phyloP scores from a whole-genome alignment of 2,113 vertebrate species.

The Sigmodon hispidus region DNA sequence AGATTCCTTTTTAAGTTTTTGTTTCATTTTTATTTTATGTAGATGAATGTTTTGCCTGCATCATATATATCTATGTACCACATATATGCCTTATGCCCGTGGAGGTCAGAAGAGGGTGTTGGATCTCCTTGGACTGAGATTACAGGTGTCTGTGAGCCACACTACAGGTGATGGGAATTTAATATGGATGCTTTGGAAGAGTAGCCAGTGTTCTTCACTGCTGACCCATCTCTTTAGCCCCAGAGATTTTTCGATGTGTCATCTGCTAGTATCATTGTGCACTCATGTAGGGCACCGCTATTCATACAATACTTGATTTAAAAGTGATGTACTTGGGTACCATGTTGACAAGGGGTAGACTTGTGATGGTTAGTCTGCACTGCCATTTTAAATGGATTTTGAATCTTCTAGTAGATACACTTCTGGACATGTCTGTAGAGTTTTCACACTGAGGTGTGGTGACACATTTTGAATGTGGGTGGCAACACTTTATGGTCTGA shows the following conservation, averaged over 20 bases:
- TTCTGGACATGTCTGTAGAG: neutral
- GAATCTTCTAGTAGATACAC: neutral
- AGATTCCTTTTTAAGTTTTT: neutral
- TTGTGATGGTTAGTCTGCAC: neutral
- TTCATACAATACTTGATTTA: neutral
- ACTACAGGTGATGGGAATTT: neutral
- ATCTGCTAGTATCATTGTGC: neutral
- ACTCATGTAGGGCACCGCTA: neutral
- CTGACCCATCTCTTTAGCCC: neutral
- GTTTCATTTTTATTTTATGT: neutral
- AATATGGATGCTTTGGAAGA: neutral
- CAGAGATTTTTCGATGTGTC: neutral
- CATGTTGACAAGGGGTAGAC: neutral
- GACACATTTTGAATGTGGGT: neutral
- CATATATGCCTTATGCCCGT: neutral
- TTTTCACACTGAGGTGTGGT: neutral
- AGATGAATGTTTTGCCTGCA: neutral
- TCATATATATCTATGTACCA: neutral
- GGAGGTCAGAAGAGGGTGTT: neutral
- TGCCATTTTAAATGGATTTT: neutral
- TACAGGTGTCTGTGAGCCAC: neutral
- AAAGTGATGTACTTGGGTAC: neutral
- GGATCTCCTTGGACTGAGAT: neutral
- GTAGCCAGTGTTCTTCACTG: neutral
- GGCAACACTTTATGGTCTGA: neutral